Evolutionary conservation across 92 coral and sea anemone genomes (phyloP).

Genomic region (Scolanthus callimorphus): DNA sequence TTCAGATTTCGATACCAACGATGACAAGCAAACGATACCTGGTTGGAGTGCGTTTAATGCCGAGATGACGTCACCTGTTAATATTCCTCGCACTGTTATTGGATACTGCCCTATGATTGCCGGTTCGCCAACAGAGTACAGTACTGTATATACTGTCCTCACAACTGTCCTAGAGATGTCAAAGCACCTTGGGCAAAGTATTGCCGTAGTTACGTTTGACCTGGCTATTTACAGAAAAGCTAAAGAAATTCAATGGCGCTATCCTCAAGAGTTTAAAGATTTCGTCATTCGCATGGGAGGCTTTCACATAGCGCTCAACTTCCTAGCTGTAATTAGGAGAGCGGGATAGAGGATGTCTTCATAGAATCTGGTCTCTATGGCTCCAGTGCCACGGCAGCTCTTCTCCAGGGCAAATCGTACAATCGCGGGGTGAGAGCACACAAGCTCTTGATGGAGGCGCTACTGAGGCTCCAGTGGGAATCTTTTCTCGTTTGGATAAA

Average conservation of each 20-base stretch:
- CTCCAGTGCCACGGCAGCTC: too few relatives aligned
- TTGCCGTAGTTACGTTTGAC: conserved; percentile 36
- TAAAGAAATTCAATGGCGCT: conserved; percentile 49
- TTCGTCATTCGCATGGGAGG: conserved; percentile 50
- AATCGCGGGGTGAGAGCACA: too few relatives aligned
- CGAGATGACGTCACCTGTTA: conserved; percentile 16
- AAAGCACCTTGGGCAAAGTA: conserved; percentile 12
- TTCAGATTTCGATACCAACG: conserved; percentile 7
- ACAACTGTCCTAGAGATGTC: conserved; percentile 23
- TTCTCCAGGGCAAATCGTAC: too few relatives aligned
- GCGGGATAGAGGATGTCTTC: too few relatives aligned
- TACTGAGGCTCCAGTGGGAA: too few relatives aligned
- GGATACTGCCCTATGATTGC: conserved; percentile 71
- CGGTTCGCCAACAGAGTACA: conserved; percentile 52
- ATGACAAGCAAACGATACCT: conserved; percentile 23
- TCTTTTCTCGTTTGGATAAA: too few relatives aligned
- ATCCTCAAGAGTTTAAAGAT: conserved; percentile 39
- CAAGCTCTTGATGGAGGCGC: too few relatives aligned
- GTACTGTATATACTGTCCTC: conserved; percentile 47
- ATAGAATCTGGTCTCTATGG: too few relatives aligned
- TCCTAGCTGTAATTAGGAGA: too few relatives aligned
- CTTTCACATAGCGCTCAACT: conserved; percentile 47
- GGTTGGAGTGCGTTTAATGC: conserved; percentile 64
- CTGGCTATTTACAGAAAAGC: conserved; percentile 55
- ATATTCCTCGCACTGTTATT: conserved; percentile 22